phyloP scores from a whole-genome alignment of 2,113 vertebrate genomes.

The Epinephelus moara region DNA sequence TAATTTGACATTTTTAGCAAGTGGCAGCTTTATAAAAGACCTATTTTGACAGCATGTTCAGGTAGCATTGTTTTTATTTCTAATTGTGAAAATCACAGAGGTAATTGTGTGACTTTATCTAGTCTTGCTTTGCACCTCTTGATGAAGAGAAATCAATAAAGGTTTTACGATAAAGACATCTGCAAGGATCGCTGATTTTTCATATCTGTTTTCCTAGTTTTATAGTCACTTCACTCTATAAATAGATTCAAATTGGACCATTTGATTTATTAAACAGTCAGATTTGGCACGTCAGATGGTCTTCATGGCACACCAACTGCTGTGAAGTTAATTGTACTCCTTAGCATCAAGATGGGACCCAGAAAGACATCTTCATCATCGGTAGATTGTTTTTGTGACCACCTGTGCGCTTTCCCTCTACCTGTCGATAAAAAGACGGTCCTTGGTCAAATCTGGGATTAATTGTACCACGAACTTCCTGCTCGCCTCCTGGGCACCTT shows the following conservation, averaged over 20 bases:
- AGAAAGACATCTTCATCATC: neutral
- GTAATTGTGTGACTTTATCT: neutral
- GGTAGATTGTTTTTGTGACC: neutral
- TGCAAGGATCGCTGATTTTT: neutral
- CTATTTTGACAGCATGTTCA: neutral
- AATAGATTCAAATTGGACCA: conserved; percentile 30
- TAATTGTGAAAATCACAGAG: neutral
- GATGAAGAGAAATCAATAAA: neutral
- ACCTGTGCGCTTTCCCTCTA: conserved; percentile 22
- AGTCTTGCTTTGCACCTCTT: neutral
- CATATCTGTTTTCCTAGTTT: conserved; percentile 14
- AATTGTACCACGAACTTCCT: conserved; percentile 45
- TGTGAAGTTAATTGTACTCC: conserved; percentile 9
- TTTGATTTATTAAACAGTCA: conserved; percentile 34
- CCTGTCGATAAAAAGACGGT: neutral
- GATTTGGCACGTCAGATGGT: conserved; percentile 17
- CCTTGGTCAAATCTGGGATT: conserved; percentile 51
- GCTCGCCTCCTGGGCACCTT: conserved; percentile 37
- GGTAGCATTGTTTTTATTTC: neutral
- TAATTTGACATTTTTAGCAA: neutral
- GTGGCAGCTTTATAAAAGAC: conserved; percentile 2
- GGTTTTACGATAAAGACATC: neutral
- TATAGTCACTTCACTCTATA: conserved; percentile 1
- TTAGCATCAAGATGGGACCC: neutral
- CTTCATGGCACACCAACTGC: conserved; percentile 8